Conservation (phyloP, 2,888 invertebrate species). For the Mythimna impura region DNA sequence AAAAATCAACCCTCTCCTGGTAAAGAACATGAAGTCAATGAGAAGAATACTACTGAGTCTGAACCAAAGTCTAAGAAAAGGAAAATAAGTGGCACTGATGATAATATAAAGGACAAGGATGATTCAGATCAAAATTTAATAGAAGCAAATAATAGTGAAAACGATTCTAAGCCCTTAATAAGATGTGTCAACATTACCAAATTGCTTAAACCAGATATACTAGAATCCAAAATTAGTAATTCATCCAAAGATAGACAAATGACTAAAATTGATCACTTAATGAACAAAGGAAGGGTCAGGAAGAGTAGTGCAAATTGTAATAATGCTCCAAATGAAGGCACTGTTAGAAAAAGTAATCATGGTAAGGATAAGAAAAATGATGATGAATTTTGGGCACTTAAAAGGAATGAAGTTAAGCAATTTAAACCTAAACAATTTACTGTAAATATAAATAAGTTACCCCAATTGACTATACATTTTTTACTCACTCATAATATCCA, state of each 20-base stretch:
- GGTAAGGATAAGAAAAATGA: conserved; percentile 30
- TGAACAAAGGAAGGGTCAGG: conserved; percentile 33
- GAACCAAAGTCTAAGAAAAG: conserved; percentile 42
- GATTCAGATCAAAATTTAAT: conserved; percentile 33
- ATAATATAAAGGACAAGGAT: conserved; percentile 6
- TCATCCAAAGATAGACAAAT: conserved; percentile 17
- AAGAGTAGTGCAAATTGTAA: conserved; percentile 32
- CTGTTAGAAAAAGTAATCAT: conserved; percentile 33
- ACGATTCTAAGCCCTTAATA: conserved; percentile 73
- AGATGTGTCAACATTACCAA: conserved; percentile 85
- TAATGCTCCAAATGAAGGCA: conserved; percentile 19
- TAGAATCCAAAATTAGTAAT: conserved; percentile 37
- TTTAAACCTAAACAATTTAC: conserved; percentile 79
- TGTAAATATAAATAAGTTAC: conserved; percentile 75
- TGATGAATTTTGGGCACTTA: conserved; percentile 67
- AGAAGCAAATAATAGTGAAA: conserved; percentile 26
- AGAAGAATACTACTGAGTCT: conserved; percentile 5
- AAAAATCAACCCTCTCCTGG: conserved; percentile 31
- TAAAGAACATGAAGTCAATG: conserved; percentile 25
- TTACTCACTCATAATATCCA: conserved; percentile 72
- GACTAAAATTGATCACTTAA: conserved; percentile 40
- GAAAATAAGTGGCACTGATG: conserved; percentile 27
- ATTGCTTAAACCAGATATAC: conserved; percentile 79
- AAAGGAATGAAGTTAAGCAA: conserved; percentile 75
- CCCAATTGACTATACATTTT: conserved; percentile 72